Base-by-base conservation (phyloP, 2,888 invertebrate species). In the Heliconius sara region DNA sequence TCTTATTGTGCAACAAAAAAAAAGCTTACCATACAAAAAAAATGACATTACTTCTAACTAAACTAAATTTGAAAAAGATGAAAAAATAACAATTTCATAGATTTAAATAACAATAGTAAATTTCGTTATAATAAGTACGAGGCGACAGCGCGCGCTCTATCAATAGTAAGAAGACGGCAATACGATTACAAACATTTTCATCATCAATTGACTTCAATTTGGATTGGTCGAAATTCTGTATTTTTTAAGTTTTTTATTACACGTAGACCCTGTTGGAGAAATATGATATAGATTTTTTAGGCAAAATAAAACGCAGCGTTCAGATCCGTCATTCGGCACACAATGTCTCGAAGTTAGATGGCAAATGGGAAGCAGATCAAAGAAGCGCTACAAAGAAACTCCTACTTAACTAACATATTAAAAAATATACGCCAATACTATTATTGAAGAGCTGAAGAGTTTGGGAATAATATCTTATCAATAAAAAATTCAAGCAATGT, bases 131-230 rank as follows among this genome's bases (percentile, higher is more conserved):
- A 1, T 67, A 27, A 67, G 27, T 27, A 30, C 22, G 6, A 67
- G 30, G 19, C 10, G 66, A 30, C 16, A n/a, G 60, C 10, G 19
- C 66, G 22, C 66, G 66, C 27, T 66, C 27, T 34, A 3, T 34
- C 9, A 47, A 71, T 22, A 27, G 52, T 71, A 25, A 39, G 71
- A 71, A 25, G n/a, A 52, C 34, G 12, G 10, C 30, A 25, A 52
- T 66, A 30, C 71, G 71, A 71, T 78, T 60, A 71, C 25, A 63
- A 79, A 71, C 63, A 72, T 76, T 81, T 81, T 81, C 79, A 78
- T 81, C 76, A 81, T 65, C 76, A 70, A 77, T 78, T 60, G 25
- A 52, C 43, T 71, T 77, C 57, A 71, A 81, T 75, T 79, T 77
- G 63, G 39, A 80, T 78, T 27, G 65, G 0, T 16, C 25, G 6